phyloP scores from a whole-genome alignment of 2,888 invertebrate species.

The Drosophila kanekoi region DNA sequence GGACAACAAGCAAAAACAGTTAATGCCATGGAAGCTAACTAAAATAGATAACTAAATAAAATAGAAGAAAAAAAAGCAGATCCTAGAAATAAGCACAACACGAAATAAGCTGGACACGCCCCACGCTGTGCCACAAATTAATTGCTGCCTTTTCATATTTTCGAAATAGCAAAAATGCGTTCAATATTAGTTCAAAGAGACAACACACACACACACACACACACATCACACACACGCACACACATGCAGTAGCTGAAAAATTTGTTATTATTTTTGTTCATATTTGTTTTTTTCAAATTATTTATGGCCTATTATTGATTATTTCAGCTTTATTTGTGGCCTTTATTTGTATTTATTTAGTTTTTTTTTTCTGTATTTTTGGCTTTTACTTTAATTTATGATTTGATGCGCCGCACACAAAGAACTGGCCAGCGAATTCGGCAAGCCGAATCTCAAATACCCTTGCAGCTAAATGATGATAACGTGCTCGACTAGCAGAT shows the following conservation, averaged over 20 bases:
- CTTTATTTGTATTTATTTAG: neutral
- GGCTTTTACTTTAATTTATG: constrained; percentile 16
- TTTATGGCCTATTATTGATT: constrained; percentile 43
- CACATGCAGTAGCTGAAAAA: constrained; percentile 4
- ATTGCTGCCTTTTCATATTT: constrained; percentile 49
- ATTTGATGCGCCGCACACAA: constrained; percentile 7
- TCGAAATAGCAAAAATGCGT: constrained; percentile 34
- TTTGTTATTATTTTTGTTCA: constrained; percentile 27
- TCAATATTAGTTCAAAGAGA: constrained; percentile 38
- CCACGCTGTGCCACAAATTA: constrained; percentile 40
- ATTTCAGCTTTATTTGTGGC: constrained; percentile 31
- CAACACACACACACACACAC: no score
- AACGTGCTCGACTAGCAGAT: no score
- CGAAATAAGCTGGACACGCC: no score
- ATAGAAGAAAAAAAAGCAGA: constrained; percentile 18
- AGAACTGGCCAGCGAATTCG: constrained; percentile 6
- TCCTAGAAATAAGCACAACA: constrained; percentile 16
- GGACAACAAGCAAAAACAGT: constrained; percentile 23
- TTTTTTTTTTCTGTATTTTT: constrained; percentile 12
- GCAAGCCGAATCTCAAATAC: constrained; percentile 29
- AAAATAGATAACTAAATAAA: constrained; percentile 25
- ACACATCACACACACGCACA: neutral
- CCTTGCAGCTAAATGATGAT: constrained; percentile 21
- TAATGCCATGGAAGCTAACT: constrained; percentile 28
- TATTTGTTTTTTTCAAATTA: constrained; percentile 21